These are phyloP conservation scores for Oophaga sylvatica DNA, from an alignment of 2,797 vertebrate species.

Conservation along the genomic window DNA sequence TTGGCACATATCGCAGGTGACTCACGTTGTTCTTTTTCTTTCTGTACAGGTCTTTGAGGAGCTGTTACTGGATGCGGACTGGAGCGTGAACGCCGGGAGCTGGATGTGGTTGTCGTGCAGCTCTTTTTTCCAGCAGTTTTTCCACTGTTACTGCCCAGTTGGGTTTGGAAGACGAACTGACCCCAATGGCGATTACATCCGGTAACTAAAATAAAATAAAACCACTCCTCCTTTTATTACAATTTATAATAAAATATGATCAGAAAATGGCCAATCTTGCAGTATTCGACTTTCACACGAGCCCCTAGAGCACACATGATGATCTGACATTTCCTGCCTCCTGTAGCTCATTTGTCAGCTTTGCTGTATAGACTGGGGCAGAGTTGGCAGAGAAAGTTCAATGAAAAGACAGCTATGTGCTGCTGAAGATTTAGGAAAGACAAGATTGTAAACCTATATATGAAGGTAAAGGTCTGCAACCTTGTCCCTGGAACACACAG, in stretches of 20 bases:
- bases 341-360: not conserved
- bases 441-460: too few relatives aligned
- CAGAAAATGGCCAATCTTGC: too few relatives aligned
- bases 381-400: not conserved
- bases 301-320: not conserved
- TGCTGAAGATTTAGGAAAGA: too few relatives aligned
- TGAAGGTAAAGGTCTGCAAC: too few relatives aligned
- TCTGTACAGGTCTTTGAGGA: conserved; percentile 89
- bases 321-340: not conserved
- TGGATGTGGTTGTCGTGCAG: conserved; percentile 99
- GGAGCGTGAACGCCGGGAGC: conserved; percentile 95
- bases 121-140: conserved; percentile 96
- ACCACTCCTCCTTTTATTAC: too few relatives aligned
- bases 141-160: conserved; percentile 94
- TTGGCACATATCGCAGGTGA: not conserved
- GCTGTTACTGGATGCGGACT: conserved; percentile 91
- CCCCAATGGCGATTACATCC: conserved; percentile 92
- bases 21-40: not conserved
- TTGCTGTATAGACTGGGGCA: not conserved
- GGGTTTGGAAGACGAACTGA: conserved; percentile 91
- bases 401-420: too few relatives aligned
- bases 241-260: too few relatives aligned
- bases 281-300: too few relatives aligned
- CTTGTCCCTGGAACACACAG: too few relatives aligned
- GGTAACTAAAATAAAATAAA: conserved; percentile 73